A percentile compares a stretch with the other conserved stretches of the same genome.
Conservation (phyloP, 2,888 invertebrate genomes). For the Cerceris ruficornis region DNA sequence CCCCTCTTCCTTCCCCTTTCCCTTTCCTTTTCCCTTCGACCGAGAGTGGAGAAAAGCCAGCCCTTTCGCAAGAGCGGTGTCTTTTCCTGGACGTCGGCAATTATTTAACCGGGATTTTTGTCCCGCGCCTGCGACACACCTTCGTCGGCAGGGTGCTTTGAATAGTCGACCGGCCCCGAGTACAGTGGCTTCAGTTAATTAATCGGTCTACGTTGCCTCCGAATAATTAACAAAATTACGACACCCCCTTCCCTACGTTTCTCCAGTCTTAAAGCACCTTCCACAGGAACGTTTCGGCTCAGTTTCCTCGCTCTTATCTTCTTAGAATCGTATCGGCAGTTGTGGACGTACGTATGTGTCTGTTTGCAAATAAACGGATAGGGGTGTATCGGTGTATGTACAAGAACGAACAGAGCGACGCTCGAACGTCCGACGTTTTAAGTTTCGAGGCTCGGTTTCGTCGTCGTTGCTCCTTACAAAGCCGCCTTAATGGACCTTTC, state of each 20-base stretch:
- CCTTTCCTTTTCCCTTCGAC: not conserved
- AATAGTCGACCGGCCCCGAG: constrained; percentile 54
- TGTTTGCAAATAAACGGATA: not conserved
- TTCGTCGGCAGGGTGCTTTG: constrained; percentile 44
- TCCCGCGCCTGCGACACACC: constrained; percentile 19
- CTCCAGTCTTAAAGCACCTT: constrained; percentile 9
- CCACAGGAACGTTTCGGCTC: constrained; percentile 21
- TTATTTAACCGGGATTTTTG: constrained; percentile 72
- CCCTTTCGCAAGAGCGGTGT: constrained; percentile 27
- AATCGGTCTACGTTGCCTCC: constrained; percentile 64
- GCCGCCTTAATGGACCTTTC: constrained; percentile 70
- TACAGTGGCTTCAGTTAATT: constrained; percentile 70
- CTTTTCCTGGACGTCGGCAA: constrained; percentile 49
- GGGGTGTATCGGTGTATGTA: not conserved
- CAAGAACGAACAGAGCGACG: constrained; percentile 10
- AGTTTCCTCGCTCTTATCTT: constrained; percentile 39
- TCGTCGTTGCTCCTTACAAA: constrained; percentile 62
- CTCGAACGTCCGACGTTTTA: constrained; percentile 34
- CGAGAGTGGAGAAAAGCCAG: constrained; percentile 26
- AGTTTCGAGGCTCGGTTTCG: constrained; percentile 58
- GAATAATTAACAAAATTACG: constrained; percentile 76
- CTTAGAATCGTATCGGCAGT: not conserved
- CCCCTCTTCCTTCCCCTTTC: constrained; percentile 3
- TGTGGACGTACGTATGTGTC: not conserved
- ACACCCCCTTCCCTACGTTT: constrained; percentile 29